Evolutionary conservation across 2,797 vertebrate species (phyloP), one percentile per base, ranked within the genome.

Genomic region (Crenuchus spilurus): DNA sequence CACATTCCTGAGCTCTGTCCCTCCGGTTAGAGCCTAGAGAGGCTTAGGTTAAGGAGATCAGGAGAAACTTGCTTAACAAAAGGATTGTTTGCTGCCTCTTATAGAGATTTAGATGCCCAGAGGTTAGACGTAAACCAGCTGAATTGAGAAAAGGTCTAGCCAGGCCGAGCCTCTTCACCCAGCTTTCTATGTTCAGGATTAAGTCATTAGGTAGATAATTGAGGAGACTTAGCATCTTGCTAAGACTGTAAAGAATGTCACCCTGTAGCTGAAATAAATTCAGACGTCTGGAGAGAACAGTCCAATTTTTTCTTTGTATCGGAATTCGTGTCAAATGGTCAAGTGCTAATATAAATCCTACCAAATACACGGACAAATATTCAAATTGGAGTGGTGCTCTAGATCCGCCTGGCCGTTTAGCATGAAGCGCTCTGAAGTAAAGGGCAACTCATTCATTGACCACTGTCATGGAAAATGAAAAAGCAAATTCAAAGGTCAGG

Each of bases 1-100:
- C 28, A 39, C 46, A 57, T 72, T 31, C 54, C 57, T 30, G 1
- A 20, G 26, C 63, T 70, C 30, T 63, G 52, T 61, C 70, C 22
- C 65, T 26, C 26, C 51, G 37, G 60, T 65, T 49, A 49, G 67
- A 52, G 64, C 30, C 63, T 28, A 18, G 30, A 70, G 52, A 44
- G 35, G 66, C 76, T 74, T 74, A 51, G 30, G 44, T 66, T 78
- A 76, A 79, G 54, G 42, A 54, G 73, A 76, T 73, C 70, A 39
- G 60, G 55, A 55, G 35, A 58, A 70, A 61, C 39, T 67, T 66
- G 4, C 39, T 48, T 24, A 58, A 57, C 22, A 70, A 66, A 55
- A 67, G 72, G 70, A 72, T 65, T 52, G 68, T 67, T 71, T 75
- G 51, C 65, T 69, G 74, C 57, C 64, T 60, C 57, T 33, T 78